phyloP scores from a whole-genome alignment of 2,888 invertebrate genomes.

The Ptycholaimellus sp. region DNA sequence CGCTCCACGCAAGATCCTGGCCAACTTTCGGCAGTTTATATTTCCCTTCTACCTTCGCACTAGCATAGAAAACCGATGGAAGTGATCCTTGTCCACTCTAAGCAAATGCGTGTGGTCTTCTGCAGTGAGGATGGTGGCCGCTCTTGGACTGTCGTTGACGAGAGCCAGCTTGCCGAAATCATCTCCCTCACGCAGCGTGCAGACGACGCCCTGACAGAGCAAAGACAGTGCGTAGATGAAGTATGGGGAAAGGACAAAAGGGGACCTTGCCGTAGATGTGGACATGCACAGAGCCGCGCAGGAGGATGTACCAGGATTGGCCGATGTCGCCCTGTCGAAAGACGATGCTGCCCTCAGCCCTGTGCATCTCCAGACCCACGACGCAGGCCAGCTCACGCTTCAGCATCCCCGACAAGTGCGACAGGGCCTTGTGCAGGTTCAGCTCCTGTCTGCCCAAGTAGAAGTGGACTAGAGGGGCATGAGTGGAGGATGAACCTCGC shows the following conservation, averaged over 20 bases:
- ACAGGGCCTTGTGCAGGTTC: constrained; percentile 51
- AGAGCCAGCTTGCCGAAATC: constrained; percentile 63
- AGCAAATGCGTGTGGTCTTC: constrained; percentile 60
- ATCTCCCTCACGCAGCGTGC: constrained; percentile 54
- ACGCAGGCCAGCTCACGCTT: constrained; percentile 53
- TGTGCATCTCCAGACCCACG: constrained; percentile 53
- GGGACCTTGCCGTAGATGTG: constrained; percentile 49
- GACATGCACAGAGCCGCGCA: constrained; percentile 57
- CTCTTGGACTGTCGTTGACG: constrained; percentile 58
- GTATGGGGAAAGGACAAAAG: background rate
- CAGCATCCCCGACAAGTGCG: constrained; percentile 44
- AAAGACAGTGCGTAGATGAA: background rate
- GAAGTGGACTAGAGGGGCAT: background rate
- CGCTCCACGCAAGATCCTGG: constrained; percentile 38
- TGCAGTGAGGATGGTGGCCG: constrained; percentile 52
- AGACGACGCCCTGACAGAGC: constrained; percentile 42
- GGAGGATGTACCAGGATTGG: constrained; percentile 56
- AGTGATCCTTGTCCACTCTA: constrained; percentile 58
- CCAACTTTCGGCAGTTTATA: constrained; percentile 2
- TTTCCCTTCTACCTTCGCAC: background rate
- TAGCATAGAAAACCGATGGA: constrained; percentile 44
- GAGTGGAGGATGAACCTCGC: background rate
- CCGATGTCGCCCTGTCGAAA: constrained; percentile 48
- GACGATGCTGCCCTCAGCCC: constrained; percentile 44
- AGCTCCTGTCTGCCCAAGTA: constrained; percentile 57